Conservation (phyloP, 2,888 invertebrate species). For the Orthonevra nobilis region DNA sequence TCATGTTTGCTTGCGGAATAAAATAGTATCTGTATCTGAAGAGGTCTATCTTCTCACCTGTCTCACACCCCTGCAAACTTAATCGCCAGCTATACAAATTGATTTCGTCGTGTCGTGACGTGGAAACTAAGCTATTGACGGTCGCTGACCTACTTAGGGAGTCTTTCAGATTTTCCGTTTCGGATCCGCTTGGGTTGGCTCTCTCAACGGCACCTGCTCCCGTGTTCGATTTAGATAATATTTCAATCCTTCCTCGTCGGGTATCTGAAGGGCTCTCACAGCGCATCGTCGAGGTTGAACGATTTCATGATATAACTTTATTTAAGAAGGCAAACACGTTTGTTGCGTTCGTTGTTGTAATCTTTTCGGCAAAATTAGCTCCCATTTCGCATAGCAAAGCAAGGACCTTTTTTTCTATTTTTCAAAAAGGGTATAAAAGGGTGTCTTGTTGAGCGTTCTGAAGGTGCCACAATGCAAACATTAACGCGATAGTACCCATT, state of each 20-base stretch:
- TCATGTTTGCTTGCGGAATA: conserved; percentile 9
- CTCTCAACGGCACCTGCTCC: too few relatives aligned
- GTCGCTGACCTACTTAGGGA: conserved; percentile 31
- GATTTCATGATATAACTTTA: conserved; percentile 21
- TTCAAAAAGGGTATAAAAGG: too few relatives aligned
- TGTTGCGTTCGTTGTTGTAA: conserved; percentile 1
- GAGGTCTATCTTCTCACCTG: too few relatives aligned
- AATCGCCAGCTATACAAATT: conserved; percentile 18
- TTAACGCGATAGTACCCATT: conserved; percentile 17
- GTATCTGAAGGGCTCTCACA: not conserved
- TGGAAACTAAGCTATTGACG: conserved; percentile 23
- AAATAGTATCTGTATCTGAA: not conserved
- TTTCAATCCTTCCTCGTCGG: too few relatives aligned
- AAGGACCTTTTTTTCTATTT: conserved; percentile 9
- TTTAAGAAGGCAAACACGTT: conserved; percentile 5
- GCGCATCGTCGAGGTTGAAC: not conserved
- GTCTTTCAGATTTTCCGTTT: too few relatives aligned
- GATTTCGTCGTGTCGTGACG: conserved; percentile 6
- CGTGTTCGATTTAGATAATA: too few relatives aligned
- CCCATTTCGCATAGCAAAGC: not conserved
- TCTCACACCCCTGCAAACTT: conserved; percentile 2
- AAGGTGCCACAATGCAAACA: conserved; percentile 16
- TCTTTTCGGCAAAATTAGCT: conserved; percentile 8
- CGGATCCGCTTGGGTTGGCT: too few relatives aligned
- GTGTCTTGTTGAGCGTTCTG: too few relatives aligned